These are phyloP conservation scores for Dicranocentrus wangi DNA, from an alignment of 2,888 invertebrate species.

Conservation along the genomic window DNA sequence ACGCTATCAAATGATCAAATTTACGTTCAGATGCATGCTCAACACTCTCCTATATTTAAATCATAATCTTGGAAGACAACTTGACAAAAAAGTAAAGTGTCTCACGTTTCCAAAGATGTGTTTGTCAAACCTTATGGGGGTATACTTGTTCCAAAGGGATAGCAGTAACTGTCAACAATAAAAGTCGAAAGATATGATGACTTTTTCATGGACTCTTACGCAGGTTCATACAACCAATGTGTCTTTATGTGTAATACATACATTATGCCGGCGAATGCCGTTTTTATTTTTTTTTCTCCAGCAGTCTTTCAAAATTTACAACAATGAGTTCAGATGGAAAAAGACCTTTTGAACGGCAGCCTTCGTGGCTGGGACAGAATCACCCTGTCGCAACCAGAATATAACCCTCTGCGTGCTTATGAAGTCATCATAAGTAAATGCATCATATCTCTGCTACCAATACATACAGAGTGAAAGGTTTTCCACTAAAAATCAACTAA, in stretches of 20 bases:
- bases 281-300: not conserved
- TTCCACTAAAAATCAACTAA: conserved; percentile 49
- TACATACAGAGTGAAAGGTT: conserved; percentile 30
- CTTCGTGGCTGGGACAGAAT: no score
- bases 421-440: conserved; percentile 51
- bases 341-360: no score
- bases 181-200: conserved; percentile 63
- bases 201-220: conserved; percentile 69
- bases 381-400: not conserved
- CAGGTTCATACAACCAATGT: not conserved
- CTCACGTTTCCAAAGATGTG: not conserved
- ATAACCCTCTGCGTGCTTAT: conserved; percentile 6
- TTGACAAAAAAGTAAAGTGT: not conserved
- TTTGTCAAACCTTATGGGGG: not conserved
- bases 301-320: not conserved
- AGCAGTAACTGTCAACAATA: conserved; percentile 45
- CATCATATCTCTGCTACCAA: conserved; percentile 25
- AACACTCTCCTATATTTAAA: not conserved
- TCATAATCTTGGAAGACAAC: not conserved
- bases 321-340: not conserved
- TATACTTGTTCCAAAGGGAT: not conserved
- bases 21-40: not conserved
- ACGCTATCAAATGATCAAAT: conserved; percentile 10
- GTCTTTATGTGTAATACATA: not conserved
- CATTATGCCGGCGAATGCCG: not conserved